Conservation (phyloP, 1,140 invertebrate genomes). For the Anthonomus grandis region DNA sequence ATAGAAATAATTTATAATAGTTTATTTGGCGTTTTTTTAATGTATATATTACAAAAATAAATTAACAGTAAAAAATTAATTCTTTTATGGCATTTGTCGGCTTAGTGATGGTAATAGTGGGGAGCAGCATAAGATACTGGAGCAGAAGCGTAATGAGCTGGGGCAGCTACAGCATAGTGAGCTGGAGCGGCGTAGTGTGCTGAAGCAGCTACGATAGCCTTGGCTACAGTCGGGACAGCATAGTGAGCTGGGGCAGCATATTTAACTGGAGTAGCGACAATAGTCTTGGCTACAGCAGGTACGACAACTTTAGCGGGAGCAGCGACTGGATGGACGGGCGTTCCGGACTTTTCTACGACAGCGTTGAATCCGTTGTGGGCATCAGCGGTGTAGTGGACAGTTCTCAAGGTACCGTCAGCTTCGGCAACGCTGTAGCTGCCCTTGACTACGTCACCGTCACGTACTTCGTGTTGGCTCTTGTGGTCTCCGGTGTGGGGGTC, state of each 20-base stretch:
- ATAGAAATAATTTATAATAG: no score
- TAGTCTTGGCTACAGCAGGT: slow-evolving; percentile 1
- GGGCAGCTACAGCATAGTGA: slow-evolving; percentile 2
- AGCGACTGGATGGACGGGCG: slow-evolving; percentile 19
- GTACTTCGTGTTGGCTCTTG: slow-evolving; percentile 51
- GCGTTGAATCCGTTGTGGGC: slow-evolving; percentile 51
- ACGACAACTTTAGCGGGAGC: slow-evolving; percentile 15
- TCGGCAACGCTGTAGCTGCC: slow-evolving; percentile 51
- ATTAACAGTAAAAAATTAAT: no score
- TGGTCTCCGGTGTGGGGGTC: slow-evolving; percentile 52
- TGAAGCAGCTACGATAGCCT: neutral
- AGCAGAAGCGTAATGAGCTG: slow-evolving; percentile 5
- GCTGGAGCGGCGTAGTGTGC: no score
- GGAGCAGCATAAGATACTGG: slow-evolving; percentile 1
- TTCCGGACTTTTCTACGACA: slow-evolving; percentile 41
- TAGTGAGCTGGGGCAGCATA: slow-evolving; percentile 5
- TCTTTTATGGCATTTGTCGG: no score
- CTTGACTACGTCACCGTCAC: slow-evolving; percentile 50
- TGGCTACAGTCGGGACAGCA: no score
- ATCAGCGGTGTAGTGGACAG: slow-evolving; percentile 53
- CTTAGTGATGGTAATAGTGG: slow-evolving; percentile 15
- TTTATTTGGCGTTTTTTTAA: no score
- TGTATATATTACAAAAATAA: no score
- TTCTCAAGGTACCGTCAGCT: slow-evolving; percentile 50
- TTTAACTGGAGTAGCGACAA: neutral